phyloP scores from a whole-genome alignment of 2,797 vertebrate species.

The Pangasius macronema region DNA sequence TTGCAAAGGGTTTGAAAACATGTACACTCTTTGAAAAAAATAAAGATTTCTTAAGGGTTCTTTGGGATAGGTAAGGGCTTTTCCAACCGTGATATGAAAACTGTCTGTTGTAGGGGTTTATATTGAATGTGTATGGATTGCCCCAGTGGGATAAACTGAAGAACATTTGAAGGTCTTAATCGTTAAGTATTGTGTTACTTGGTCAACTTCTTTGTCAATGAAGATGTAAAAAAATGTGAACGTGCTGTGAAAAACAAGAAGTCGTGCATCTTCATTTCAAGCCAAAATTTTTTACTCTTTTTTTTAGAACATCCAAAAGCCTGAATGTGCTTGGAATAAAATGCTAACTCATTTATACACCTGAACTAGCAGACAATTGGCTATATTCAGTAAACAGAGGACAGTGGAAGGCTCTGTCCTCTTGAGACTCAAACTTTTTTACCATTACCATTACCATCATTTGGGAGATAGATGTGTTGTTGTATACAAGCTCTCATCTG shows the following conservation, averaged over 20 bases:
- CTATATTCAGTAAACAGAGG: background rate
- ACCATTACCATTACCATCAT: background rate
- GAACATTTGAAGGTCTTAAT: background rate
- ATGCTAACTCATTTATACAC: background rate
- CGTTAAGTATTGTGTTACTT: background rate
- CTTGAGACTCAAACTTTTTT: background rate
- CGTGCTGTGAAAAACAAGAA: background rate
- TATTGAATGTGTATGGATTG: constrained; percentile 1
- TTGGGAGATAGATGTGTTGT: background rate
- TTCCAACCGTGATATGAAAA: background rate
- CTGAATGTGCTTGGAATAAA: background rate
- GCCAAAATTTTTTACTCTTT: background rate
- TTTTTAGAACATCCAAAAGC: background rate
- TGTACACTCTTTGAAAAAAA: background rate
- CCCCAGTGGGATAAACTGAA: background rate
- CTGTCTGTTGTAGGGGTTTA: background rate
- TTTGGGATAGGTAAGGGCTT: background rate
- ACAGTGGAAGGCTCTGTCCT: background rate
- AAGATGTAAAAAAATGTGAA: background rate
- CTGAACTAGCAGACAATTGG: background rate
- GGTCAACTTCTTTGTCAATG: background rate
- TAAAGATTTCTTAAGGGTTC: background rate
- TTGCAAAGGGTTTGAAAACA: background rate
- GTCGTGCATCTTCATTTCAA: background rate
- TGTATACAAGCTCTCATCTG: background rate